phyloP scores from a whole-genome alignment of 2,113 vertebrate species.

The Mirza zaza region DNA sequence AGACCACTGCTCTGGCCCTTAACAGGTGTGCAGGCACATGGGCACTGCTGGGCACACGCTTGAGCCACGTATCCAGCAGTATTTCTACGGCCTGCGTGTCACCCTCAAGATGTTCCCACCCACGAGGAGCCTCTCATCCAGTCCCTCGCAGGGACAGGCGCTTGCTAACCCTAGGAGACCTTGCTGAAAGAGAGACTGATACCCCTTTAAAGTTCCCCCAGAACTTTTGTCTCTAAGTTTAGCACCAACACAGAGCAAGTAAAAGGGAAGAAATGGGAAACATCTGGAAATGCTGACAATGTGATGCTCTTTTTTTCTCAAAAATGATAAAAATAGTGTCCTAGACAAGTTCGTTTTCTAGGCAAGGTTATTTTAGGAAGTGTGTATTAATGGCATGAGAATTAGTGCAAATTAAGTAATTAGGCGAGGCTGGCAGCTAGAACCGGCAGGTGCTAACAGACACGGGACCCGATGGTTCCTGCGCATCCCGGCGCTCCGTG shows the following conservation, averaged over 20 bases:
- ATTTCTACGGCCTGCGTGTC: not conserved
- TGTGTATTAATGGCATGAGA: not conserved
- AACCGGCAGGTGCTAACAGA: not conserved
- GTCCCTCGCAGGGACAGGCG: not conserved
- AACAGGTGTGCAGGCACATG: rapidly evolving
- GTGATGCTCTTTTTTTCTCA: not conserved
- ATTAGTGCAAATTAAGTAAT: constrained; percentile 46
- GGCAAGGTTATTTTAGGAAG: constrained; percentile 40
- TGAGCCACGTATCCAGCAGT: not conserved
- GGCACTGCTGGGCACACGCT: not conserved
- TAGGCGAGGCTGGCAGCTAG: not conserved
- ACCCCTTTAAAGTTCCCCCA: not conserved
- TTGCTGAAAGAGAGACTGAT: not conserved
- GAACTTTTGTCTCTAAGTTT: not conserved
- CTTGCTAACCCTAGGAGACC: not conserved
- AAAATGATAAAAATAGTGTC: constrained; percentile 49
- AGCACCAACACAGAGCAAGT: not conserved
- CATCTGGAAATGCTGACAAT: constrained; percentile 23
- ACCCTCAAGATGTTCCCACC: no score
- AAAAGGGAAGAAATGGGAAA: not conserved
- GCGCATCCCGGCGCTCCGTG: not conserved
- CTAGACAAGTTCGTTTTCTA: constrained; percentile 42
- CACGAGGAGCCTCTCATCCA: not conserved
- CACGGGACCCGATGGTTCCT: not conserved
- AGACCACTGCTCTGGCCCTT: rapidly evolving